These are phyloP conservation scores for Nematostella vectensis DNA, from an alignment of 92 coral and sea anemone species.

Conservation along the genomic window DNA sequence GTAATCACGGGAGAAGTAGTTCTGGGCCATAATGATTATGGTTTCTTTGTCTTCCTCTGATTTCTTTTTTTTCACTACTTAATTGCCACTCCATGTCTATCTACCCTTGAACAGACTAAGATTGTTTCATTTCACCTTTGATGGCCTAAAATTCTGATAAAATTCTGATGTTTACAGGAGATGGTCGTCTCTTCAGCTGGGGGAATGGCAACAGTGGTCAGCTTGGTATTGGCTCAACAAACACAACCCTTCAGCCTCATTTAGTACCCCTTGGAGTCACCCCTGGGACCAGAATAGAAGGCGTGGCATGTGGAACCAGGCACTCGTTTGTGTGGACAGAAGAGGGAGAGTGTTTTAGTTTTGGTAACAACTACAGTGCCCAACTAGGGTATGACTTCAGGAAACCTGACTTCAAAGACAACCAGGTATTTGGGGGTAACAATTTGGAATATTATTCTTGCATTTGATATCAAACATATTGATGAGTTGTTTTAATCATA, in stretches of 20 bases:
- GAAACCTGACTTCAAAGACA: constrained; percentile 92
- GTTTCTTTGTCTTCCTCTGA: too few species aligned
- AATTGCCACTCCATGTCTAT: too few species aligned
- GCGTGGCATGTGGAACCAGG: constrained; percentile 89
- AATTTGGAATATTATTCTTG: not conserved
- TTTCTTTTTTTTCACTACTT: too few species aligned
- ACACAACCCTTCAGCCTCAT: constrained; percentile 60
- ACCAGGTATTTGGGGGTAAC: constrained; percentile 61
- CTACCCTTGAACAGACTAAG: too few species aligned
- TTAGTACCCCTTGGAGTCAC: constrained; percentile 54
- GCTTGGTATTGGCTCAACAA: constrained; percentile 67
- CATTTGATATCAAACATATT: too few species aligned
- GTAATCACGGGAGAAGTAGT: too few species aligned
- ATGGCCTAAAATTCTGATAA: too few species aligned
- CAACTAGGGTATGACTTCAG: constrained; percentile 96
- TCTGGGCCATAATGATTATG: too few species aligned
- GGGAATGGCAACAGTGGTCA: constrained; percentile 99
- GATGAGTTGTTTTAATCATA: too few species aligned
- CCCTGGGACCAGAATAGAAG: constrained; percentile 51
- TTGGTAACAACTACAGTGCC: constrained; percentile 93
- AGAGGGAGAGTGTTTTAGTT: constrained; percentile 88
- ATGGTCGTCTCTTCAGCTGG: constrained; percentile 75
- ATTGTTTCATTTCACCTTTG: too few species aligned
- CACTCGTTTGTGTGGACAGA: constrained; percentile 94
- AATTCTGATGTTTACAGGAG: constrained; percentile 30